Base-by-base conservation (phyloP, 2,888 invertebrate genomes). In the Apoda limacodes region DNA sequence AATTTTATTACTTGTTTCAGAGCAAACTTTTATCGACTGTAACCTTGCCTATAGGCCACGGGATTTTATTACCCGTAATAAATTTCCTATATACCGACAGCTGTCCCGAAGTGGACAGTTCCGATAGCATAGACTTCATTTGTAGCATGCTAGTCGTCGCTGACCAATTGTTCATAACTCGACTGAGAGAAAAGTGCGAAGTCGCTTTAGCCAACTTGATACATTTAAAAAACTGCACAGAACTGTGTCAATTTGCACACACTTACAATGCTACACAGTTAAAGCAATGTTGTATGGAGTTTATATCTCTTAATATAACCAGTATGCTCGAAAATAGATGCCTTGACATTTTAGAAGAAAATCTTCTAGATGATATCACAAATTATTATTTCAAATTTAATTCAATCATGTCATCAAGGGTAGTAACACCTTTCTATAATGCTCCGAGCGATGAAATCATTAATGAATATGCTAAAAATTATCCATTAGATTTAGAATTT, bases 31-130 rank as follows among this genome's bases (percentile, higher is more conserved):
- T 74, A 30, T 75, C 82, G 26, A 69, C 72, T 34, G 74, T 87
- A 10, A 75, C 75, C 0, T 55, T 90, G 13, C 87, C 89, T 9
- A 82, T 88, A 30, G 81, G 84, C 41, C 76, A 82, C 32, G 75
- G 80, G 27, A 81, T 87, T 15, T 66, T 92, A 40, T 66, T 84
- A 34, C 85, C 88, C 0, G 80, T 93, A 2, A 66, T 94, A 5
- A 87, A 91, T 41, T 93, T 87, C 55, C 65, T 93, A 0, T 94
- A 94, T 60, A 86, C 87, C 0, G 89, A 90, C 55, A 76, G 85
- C 2, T 82, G 86, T 11, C 82, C 85, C 0, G 70, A 82, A 40
- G 63, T 87, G 25, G 66, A 82, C 42, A 84, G 68, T 33, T 83
- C 84, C 20, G 84, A 85, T 28, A 88, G 88, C 52, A 74, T 87